Evolutionary conservation across 2,113 vertebrate species (phyloP).

Genomic region (Henicopernis longicauda): DNA sequence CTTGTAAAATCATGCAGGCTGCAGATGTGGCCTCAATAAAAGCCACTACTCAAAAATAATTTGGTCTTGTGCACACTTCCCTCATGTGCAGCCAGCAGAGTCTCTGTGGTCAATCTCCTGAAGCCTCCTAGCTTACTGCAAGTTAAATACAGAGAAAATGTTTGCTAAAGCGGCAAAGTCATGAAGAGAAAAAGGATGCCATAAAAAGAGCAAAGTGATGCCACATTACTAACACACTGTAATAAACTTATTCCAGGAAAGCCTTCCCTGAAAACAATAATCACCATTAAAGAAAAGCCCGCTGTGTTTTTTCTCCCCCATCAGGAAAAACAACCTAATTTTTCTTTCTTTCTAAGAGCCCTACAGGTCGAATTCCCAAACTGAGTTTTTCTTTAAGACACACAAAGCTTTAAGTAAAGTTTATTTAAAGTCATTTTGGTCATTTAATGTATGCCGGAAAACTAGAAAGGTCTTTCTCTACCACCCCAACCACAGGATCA

Average conservation of each 20-base stretch:
- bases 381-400: neutral
- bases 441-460: neutral
- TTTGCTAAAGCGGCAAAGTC: neutral
- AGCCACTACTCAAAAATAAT: neutral
- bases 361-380: neutral
- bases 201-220: neutral
- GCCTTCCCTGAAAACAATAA: neutral
- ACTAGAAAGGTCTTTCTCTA: neutral
- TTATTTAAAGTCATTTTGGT: neutral
- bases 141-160: neutral
- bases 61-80: neutral
- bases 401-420: neutral
- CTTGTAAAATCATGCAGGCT: neutral
- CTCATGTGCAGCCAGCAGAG: neutral
- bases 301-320: neutral
- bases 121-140: neutral
- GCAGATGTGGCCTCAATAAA: constrained; percentile 26
- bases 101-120: neutral
- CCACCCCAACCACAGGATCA: neutral
- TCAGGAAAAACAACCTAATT: neutral
- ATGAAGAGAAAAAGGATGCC: neutral
- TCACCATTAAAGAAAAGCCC: neutral
- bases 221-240: neutral
- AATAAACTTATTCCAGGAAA: neutral
- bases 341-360: neutral